A percentile compares a stretch with the other conserved stretches of the same genome.
phyloP scores from a whole-genome alignment of 2,797 vertebrate species.

The Sternarchorhynchus goeldii region DNA sequence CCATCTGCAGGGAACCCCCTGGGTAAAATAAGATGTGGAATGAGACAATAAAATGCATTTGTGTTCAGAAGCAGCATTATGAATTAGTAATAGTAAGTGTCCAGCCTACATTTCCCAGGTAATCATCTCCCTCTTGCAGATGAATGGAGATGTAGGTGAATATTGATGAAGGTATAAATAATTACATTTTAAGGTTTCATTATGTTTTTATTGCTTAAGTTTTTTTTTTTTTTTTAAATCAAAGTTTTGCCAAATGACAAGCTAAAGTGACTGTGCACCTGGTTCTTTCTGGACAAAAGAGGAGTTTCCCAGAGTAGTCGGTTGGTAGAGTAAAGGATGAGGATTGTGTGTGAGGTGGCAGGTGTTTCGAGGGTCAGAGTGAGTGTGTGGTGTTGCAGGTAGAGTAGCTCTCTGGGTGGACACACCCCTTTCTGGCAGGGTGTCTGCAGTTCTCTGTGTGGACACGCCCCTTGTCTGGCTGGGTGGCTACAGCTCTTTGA shows the following conservation, averaged over 20 bases:
- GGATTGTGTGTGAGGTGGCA: constrained; percentile 19
- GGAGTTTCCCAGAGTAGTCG: not conserved
- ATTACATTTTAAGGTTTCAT: constrained; percentile 73
- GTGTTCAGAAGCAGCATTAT: constrained; percentile 85
- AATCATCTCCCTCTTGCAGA: constrained; percentile 72
- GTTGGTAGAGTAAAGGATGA: not conserved
- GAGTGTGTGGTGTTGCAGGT: no score
- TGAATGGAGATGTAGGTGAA: constrained; percentile 69
- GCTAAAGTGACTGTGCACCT: not conserved
- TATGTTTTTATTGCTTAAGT: not conserved
- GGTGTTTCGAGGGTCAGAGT: constrained; percentile 1
- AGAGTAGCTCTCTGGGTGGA: no score
- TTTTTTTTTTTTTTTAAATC: not conserved
- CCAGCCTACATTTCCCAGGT: constrained; percentile 74
- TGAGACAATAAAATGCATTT: constrained; percentile 92
- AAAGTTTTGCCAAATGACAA: constrained; percentile 13
- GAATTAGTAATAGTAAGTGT: constrained; percentile 93
- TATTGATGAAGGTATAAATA: constrained; percentile 71
- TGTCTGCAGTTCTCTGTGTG: no score
- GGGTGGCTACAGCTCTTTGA: no score
- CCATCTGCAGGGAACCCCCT: constrained; percentile 81
- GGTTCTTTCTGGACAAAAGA: constrained; percentile 43
- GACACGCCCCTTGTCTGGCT: no score
- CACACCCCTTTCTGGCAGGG: no score
- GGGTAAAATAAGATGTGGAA: constrained; percentile 88